Base-by-base conservation (phyloP, 2,888 invertebrate species). In the Ormyrus labotus region DNA sequence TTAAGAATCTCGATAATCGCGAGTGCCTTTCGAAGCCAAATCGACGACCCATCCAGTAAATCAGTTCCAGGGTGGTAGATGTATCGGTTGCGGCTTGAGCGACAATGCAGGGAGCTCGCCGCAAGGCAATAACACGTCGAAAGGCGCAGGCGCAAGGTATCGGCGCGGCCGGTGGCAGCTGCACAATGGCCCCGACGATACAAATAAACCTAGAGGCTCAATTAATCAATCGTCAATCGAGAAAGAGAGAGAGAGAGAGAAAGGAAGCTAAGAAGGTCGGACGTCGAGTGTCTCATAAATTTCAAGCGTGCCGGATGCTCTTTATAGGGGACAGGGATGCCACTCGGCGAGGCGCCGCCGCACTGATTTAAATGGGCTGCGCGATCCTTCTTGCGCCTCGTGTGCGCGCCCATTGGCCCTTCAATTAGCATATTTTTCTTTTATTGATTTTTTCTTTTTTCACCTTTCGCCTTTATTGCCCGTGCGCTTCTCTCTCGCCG, bases 141-240 rank as follows among this genome's bases (percentile, higher is more conserved):
- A 77, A 84, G 74, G 63, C 81, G 74, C 19, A 19, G 19, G 19
- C 19, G 73, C 78, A 70, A 71, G 78, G 61, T 78, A 78, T 76
- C 55, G 50, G 57, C 34, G 58, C 70, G 50, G 51, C n/a, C 69
- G 58, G 50, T 85, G 85, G 84, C 82, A 65, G 71, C 83, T 80
- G 82, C 80, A 85, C 85, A 85, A 86, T 86, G 64, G 85, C 53
- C 19, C 8, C 74, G 78, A 60, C 83, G 85, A 84, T 84, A 85
- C 84, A 85, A 84, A 86, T 85, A 83, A 85, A 87, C 85, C 83
- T 84, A 83, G 85, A 85, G 84, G 83, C 83, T 85, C 87, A 85
- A 87, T 88, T 87, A 87, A 88, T 88, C 87, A 88, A 86, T 84
- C 79, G 81, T 79, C 81, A 72, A 19, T 19, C 19, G 19, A 19